Conservation (phyloP, 2,113 vertebrate genomes). For the Perca fluviatilis region DNA sequence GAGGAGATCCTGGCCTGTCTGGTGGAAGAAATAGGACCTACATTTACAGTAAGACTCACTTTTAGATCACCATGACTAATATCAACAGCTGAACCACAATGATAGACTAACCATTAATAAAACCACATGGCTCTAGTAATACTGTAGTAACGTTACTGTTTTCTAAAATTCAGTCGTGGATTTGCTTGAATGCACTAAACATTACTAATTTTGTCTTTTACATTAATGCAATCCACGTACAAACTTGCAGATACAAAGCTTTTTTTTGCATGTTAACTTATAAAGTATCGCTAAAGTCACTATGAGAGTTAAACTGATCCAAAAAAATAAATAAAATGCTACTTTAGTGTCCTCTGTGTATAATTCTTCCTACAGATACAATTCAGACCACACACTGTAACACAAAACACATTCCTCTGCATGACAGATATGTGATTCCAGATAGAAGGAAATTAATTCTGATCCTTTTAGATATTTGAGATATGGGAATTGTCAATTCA, state of each 20-base stretch:
- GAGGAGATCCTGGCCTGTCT: constrained; percentile 91
- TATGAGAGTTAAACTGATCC: neutral
- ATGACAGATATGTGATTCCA: constrained; percentile 27
- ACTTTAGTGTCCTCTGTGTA: neutral
- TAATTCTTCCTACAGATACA: neutral
- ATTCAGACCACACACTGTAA: neutral
- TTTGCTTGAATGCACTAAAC: neutral
- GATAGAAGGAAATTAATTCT: constrained; percentile 22
- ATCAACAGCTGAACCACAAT: neutral
- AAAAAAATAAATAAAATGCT: neutral
- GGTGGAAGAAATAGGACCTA: constrained; percentile 87
- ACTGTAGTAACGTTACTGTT: neutral
- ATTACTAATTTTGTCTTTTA: no score
- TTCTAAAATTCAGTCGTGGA: neutral
- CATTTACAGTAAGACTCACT: constrained; percentile 86
- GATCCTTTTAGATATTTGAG: constrained; percentile 42
- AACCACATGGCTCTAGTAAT: neutral
- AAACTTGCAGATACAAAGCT: neutral
- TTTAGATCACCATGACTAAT: neutral
- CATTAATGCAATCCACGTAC: neutral
- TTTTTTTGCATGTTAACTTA: no score
- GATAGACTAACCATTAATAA: neutral
- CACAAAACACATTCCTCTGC: constrained; percentile 20
- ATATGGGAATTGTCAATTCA: constrained; percentile 49
- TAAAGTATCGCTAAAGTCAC: neutral